These are phyloP conservation scores for Drosophila paucipuncta DNA, from an alignment of 2,888 invertebrate species.

Conservation along the genomic window DNA sequence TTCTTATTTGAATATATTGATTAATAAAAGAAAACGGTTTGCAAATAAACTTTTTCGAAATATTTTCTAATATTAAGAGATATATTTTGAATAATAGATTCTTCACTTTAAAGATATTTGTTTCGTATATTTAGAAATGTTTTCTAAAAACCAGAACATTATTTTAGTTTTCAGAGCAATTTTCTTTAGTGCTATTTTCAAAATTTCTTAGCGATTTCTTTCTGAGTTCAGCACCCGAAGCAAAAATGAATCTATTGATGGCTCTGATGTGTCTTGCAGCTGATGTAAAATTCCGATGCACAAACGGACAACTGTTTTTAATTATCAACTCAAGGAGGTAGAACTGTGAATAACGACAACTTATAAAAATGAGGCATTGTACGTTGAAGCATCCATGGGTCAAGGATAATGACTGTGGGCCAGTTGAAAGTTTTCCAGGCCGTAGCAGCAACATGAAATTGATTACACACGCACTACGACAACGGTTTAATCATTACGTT, in stretches of 20 bases:
- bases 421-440: constrained; percentile 59
- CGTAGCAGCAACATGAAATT: constrained; percentile 35
- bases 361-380: constrained; percentile 62
- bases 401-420: constrained; percentile 68
- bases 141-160: neutral
- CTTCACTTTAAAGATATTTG: neutral
- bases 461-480: constrained; percentile 48
- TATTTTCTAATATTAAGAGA: neutral
- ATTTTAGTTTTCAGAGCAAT: neutral
- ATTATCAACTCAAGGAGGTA: constrained; percentile 9
- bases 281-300: constrained; percentile 42
- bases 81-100: too few relatives aligned
- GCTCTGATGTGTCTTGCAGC: constrained; percentile 17
- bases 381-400: constrained; percentile 53
- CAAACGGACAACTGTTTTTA: constrained; percentile 32
- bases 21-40: neutral
- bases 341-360: constrained; percentile 39
- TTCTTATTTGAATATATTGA: neutral
- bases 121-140: neutral
- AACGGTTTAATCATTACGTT: constrained; percentile 75
- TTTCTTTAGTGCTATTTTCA: neutral
- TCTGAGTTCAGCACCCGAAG: neutral
- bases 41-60: neutral
- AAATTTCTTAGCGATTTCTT: neutral
- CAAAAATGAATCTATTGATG: neutral